These are phyloP conservation scores for Mormyrus lacerda DNA, from an alignment of 2,113 vertebrate species.

Conservation along the genomic window DNA sequence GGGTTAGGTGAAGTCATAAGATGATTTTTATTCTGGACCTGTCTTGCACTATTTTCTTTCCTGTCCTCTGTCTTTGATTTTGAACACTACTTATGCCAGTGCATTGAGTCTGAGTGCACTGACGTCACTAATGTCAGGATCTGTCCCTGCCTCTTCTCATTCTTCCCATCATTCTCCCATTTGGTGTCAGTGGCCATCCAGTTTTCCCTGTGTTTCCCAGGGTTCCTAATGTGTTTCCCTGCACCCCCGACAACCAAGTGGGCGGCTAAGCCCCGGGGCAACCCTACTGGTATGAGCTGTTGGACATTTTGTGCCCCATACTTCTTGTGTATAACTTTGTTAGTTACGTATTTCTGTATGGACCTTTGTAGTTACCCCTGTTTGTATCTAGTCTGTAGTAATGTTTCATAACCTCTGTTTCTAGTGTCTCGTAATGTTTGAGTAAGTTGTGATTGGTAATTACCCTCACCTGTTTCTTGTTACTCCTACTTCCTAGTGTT, in stretches of 20 bases:
- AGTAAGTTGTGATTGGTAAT: not conserved
- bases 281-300: not conserved
- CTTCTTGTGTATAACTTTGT: not conserved
- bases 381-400: not conserved
- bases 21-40: not conserved
- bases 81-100: not conserved
- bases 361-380: not conserved
- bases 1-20: not conserved
- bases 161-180: not conserved
- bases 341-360: not conserved
- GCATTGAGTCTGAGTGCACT: not conserved
- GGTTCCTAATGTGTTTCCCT: not conserved
- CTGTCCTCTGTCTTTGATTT: not conserved
- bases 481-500: not conserved
- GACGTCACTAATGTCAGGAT: not conserved
- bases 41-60: not conserved
- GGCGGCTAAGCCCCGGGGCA: not conserved
- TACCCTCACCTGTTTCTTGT: not conserved
- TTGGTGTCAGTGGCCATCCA: not conserved
- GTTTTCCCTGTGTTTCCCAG: not conserved
- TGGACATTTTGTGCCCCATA: not conserved
- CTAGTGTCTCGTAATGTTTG: not conserved
- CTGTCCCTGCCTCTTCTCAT: not conserved
- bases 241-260: not conserved
- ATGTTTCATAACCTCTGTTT: not conserved